Base-by-base conservation (phyloP, 1,140 invertebrate genomes). In the Aphis gossypii region DNA sequence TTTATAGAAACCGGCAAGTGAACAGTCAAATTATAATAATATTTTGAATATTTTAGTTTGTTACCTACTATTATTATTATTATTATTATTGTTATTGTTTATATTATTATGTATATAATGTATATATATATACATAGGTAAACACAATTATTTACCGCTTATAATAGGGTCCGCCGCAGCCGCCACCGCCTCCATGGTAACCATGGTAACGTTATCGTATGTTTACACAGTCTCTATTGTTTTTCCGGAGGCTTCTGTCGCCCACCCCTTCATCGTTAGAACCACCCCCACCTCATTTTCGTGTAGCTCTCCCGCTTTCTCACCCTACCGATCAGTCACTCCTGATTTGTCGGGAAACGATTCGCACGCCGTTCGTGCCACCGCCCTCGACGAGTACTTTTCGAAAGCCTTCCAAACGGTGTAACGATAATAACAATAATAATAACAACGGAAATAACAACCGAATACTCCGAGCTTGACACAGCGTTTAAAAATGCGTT, bases 151-250 rank as follows among this genome's bases (percentile, higher is more conserved):
- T 93, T 76, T 54, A 86, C 48, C 82, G 82, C 48, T 56, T 90
- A 90, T 68, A 82, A 76, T 76, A 56, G 93, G 87, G 60, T 68
- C 48, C 51, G 87, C 35, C 35, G n/a, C 90, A 83, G 94, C 48
- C 35, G 20, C 38, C 89, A 7, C 38, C 23, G 54, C 38, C 54
- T 54, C 11, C 68, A 35, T 20, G 90, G 94, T 94, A 92, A 7
- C 94, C 92, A 94, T 94, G 93, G 68, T n/a, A 82, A 94, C 94
- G 87, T 94, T 94, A 94, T 94, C 94, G 94, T 84, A 90, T 94
- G 94, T 94, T 94, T 93, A 94, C 92, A 94, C 94, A 94, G 94
- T 90, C 94, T 94, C 92, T 93, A 90, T 94, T 94, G 86, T 90
- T 94, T 94, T 93, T 89, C 87, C 84, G 48, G 87, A 89, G 87